Evolutionary conservation across 2,888 invertebrate species (phyloP).

Genomic region (Pandemis heparana): DNA sequence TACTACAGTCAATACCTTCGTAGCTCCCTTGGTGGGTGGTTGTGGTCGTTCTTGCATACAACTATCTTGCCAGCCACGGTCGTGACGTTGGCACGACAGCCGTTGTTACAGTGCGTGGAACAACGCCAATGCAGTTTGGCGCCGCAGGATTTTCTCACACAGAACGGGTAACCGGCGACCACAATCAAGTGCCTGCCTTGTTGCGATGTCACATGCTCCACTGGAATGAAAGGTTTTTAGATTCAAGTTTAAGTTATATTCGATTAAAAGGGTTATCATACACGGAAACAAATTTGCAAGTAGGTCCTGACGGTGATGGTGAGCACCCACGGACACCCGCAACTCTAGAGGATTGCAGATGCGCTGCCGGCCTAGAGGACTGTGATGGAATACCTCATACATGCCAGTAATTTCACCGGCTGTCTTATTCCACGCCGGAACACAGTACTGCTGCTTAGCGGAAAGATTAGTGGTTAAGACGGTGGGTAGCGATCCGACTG

Average conservation of each 20-base stretch:
- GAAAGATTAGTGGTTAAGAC: too few species aligned
- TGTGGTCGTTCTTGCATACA: background rate
- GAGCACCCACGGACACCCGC: too few species aligned
- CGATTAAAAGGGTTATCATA: background rate
- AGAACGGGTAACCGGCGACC: slow-evolving; percentile 11
- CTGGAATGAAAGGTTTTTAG: background rate
- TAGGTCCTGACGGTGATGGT: too few species aligned
- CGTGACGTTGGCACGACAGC: slow-evolving; percentile 6
- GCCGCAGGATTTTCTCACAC: background rate
- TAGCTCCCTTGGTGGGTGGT: slow-evolving; percentile 1
- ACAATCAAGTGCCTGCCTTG: background rate
- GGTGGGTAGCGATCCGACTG: too few species aligned
- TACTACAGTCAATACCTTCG: background rate
- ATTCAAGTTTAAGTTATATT: background rate
- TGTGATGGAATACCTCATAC: too few species aligned
- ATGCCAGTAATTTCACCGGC: too few species aligned
- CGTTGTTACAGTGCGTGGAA: slow-evolving; percentile 17
- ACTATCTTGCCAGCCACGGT: slow-evolving; percentile 6
- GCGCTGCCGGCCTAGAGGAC: too few species aligned
- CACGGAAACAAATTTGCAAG: too few species aligned
- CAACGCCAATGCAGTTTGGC: slow-evolving; percentile 13
- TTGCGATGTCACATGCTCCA: background rate
- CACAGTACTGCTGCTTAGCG: too few species aligned
- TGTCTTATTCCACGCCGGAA: too few species aligned
- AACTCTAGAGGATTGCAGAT: too few species aligned